These are phyloP conservation scores for Cerastoderma edule DNA, from an alignment of 2,888 invertebrate species.

Conservation along the genomic window DNA sequence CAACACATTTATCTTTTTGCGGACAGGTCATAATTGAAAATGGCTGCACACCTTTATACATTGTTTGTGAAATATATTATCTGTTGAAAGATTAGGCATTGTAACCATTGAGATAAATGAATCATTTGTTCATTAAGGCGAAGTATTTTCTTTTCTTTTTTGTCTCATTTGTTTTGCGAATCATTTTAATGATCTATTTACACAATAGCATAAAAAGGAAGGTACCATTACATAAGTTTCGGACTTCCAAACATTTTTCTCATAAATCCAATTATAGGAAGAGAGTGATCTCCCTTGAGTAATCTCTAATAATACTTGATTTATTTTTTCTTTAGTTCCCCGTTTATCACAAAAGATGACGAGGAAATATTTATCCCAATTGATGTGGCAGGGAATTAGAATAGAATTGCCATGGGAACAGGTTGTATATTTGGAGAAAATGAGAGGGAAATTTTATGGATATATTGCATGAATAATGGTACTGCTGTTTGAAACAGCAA, in stretches of 20 bases:
- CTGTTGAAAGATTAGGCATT: too few species aligned
- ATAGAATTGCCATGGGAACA: constrained; percentile 1
- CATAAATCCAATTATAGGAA: constrained; percentile 2
- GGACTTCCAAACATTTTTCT: background rate
- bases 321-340: constrained; percentile 26
- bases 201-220: too few species aligned
- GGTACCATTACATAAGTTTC: background rate
- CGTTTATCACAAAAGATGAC: constrained; percentile 26
- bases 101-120: too few species aligned
- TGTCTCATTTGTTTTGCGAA: too few species aligned
- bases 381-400: constrained; percentile 13
- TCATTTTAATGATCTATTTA: too few species aligned
- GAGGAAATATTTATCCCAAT: constrained; percentile 23
- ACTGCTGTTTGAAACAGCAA: too few species aligned
- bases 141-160: too few species aligned
- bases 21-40: too few species aligned
- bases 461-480: constrained; percentile 14
- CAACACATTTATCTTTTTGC: too few species aligned
- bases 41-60: too few species aligned
- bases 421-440: constrained; percentile 9
- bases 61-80: too few species aligned
- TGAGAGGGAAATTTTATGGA: constrained; percentile 24
- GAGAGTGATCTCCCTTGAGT: constrained; percentile 15
- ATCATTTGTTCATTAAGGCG: too few species aligned
- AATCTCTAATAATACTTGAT: constrained; percentile 13